Conservation (phyloP, 2,888 invertebrate species). For the Melieria crassipennis region DNA sequence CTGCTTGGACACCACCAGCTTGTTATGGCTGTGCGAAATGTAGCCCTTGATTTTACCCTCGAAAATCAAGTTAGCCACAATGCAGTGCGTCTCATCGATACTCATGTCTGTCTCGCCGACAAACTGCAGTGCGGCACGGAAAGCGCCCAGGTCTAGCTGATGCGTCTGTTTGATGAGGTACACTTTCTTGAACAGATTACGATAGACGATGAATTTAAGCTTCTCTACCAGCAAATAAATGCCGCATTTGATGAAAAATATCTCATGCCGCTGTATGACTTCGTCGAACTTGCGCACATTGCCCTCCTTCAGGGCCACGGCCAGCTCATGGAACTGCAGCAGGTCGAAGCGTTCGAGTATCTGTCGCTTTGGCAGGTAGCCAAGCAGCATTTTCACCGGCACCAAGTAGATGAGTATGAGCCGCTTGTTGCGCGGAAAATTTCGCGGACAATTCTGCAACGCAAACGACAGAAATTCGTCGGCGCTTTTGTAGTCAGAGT, state of each 20-base stretch:
- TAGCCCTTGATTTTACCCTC: constrained; percentile 99
- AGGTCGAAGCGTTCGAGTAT: constrained; percentile 91
- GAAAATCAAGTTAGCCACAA: constrained; percentile 94
- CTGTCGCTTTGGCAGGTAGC: constrained; percentile 87
- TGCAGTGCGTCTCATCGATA: constrained; percentile 94
- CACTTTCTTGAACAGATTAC: constrained; percentile 94
- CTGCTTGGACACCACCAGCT: constrained; percentile 96
- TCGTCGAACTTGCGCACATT: constrained; percentile 84
- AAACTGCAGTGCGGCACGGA: constrained; percentile 83
- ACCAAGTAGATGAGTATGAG: constrained; percentile 94
- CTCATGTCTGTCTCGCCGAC: constrained; percentile 88
- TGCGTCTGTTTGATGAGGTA: constrained; percentile 80
- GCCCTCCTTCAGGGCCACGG: constrained; percentile 88
- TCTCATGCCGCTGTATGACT: constrained; percentile 86
- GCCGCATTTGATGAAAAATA: constrained; percentile 95
- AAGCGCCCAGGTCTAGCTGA: constrained; percentile 87
- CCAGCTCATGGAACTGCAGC: constrained; percentile 88
- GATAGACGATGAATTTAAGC: constrained; percentile 91
- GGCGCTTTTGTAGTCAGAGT: constrained; percentile 93
- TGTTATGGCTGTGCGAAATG: constrained; percentile 96
- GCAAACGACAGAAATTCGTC: constrained; percentile 93
- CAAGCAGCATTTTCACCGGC: constrained; percentile 96
- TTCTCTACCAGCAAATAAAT: constrained; percentile 98
- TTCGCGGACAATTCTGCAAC: constrained; percentile 87
- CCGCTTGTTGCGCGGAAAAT: constrained; percentile 85